A percentile compares a stretch with the other conserved stretches of the same genome.
Evolutionary conservation across 2,797 vertebrate species (phyloP).

Genomic region (Hipposideros larvatus): DNA sequence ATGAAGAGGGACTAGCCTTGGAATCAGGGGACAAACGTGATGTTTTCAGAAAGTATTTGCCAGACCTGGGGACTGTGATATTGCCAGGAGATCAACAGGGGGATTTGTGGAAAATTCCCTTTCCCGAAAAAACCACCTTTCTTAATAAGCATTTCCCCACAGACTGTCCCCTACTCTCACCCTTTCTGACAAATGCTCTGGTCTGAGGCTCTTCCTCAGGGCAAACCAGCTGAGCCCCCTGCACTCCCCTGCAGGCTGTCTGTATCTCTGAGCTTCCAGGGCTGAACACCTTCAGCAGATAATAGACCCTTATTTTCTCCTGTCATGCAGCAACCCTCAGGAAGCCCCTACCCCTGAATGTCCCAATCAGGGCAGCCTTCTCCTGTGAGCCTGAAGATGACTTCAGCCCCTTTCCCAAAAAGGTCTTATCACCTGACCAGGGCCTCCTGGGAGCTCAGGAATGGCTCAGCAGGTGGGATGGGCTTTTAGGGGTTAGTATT

Average conservation of each 20-base stretch:
- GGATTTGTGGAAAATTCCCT: not conserved
- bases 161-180: accelerated
- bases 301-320: not conserved
- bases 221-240: not conserved
- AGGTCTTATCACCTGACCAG: not conserved
- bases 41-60: not conserved
- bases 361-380: not conserved
- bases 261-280: not conserved
- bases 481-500: not conserved
- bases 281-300: not conserved
- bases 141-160: not conserved
- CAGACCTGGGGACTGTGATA: not conserved
- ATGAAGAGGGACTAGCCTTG: no score
- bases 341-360: not conserved
- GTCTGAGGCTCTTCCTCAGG: not conserved
- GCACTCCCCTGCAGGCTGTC: no score
- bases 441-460: not conserved
- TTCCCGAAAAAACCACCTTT: not conserved
- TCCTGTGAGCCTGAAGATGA: not conserved
- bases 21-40: not conserved
- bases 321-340: not conserved
- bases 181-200: not conserved
- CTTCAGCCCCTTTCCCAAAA: not conserved
- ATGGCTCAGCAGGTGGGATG: not conserved
- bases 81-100: not conserved